Evolutionary conservation across 2,113 vertebrate genomes (phyloP), one percentile per base, ranked within the genome.

Genomic region (Gallinago paraguaiae): DNA sequence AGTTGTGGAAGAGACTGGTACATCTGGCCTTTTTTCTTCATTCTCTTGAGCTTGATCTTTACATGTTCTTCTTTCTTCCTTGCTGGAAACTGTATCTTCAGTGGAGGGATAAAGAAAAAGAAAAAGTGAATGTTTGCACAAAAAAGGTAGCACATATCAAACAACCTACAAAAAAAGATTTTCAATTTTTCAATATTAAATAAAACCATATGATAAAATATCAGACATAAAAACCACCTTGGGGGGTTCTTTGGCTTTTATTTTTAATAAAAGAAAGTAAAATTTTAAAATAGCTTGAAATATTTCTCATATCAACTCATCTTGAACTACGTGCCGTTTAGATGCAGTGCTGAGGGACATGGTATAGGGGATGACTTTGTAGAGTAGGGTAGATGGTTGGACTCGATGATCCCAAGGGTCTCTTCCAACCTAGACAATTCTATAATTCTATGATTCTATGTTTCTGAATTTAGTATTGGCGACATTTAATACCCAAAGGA

Each of bases 1-100:
- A 74, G 94, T 98, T 93, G 93, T 96, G 77, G 87, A 94, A 60
- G 97, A 98, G 90, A 91, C 95, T 12, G 98, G 95, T 7, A 95
- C 94, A 68, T 97, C 97, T n/a, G 98, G 41, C 45, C 71, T 97
- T 80, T 96, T 89, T 71, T 93, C 96, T 80, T 67, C 82, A 31
- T 86, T 91, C 37, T 96, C 94, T 53, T 35, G 50, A 5, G 43
- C 39, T 1, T 96, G 80, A 53, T 96, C 95, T 95, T 97, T 97
- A 50, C 53, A 93, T 72, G 54, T 84, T 84, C 79, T 81, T 93
- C 96, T 95, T 67, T 95, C 96, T 67, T 88, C 59, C 79, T 84
- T 79, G 20, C 25, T 84, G 76, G 87, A 78, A 76, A 68, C 72
- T 1, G 60, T 31, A 39, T 94, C 97, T 97, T 91, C 53, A 81